These are phyloP conservation scores for Seira sanloemensis DNA, from an alignment of 2,888 invertebrate species.

Conservation along the genomic window DNA sequence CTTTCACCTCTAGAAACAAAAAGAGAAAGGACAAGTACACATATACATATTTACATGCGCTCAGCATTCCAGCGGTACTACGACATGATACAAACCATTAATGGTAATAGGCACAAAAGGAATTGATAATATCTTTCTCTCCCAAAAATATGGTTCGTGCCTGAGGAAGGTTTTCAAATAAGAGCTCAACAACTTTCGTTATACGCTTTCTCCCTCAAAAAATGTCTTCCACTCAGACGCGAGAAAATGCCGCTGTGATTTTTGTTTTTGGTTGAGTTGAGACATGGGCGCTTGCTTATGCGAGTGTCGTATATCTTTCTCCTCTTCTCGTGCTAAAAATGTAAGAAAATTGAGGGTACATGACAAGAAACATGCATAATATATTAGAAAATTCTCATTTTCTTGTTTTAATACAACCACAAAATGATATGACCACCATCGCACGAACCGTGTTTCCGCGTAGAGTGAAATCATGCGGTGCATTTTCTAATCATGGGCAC, in stretches of 20 bases:
- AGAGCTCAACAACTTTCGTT: neutral
- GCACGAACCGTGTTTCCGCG: neutral
- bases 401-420: neutral
- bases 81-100: neutral
- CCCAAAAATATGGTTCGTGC: neutral
- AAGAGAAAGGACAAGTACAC: constrained; percentile 4
- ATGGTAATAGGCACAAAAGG: neutral
- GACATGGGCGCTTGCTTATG: neutral
- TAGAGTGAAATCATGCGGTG: neutral
- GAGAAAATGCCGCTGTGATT: neutral
- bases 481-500: neutral
- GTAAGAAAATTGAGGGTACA: constrained; percentile 33
- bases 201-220: neutral
- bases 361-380: constrained; percentile 20
- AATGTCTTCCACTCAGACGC: neutral
- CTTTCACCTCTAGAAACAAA: neutral
- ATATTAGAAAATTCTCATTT: neutral
- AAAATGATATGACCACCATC: neutral
- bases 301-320: constrained; percentile 26
- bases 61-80: neutral
- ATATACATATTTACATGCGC: neutral
- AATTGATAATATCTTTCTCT: neutral
- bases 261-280: neutral
- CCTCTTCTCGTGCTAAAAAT: constrained; percentile 25
- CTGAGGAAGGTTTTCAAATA: neutral